Evolutionary conservation across 2,113 vertebrate genomes (phyloP), one percentile per base, ranked within the genome.

Genomic region (Bucco capensis): DNA sequence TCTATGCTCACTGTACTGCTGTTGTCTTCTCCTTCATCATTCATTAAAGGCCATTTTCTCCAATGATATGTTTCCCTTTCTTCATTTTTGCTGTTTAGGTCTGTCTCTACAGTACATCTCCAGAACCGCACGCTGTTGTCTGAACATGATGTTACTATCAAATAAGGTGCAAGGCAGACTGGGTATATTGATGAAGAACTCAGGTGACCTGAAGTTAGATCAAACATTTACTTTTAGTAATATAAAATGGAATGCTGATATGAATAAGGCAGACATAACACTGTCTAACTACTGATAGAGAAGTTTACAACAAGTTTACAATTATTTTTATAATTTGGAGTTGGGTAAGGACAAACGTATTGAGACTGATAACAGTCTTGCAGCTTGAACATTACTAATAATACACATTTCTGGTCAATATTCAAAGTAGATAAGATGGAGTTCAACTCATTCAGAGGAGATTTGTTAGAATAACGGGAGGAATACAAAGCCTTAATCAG

Each of bases 111-210:
- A n/a, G 94, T 97, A 69, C 99, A 99, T 42, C 96, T 98, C 99
- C 99, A 99, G 97, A 99, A 99, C 3, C 99, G 97, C 61, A 99
- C 99, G 53, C 97, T 98, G 93, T 98, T 98, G 95, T 99, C 99
- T 3, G 99, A 99, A 95, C 99, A 99, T 28, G 99, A 98, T 2
- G 99, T 99, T n/a, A 99, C 99, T 46, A 99, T 98, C 96, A 99
- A 96, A 85, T 99, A 99, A 5, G 99, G 99, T 35, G 99, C 99
- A 92, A 99, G 98, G 96, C 99, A 99, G 64, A 99, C 99, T 5
- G 99, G 99, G 90, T 99, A 99, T 97, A 99, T 99, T 9, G 99
- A 99, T 28, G 99, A 99, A 90, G 99, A 99, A 90, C 99, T 99
- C 88, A 99, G 97, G 87, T 99, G 99, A 79, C 99, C 99, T 99